Conservation (phyloP, 2,113 vertebrate genomes). For the Rhinogobius similis region DNA sequence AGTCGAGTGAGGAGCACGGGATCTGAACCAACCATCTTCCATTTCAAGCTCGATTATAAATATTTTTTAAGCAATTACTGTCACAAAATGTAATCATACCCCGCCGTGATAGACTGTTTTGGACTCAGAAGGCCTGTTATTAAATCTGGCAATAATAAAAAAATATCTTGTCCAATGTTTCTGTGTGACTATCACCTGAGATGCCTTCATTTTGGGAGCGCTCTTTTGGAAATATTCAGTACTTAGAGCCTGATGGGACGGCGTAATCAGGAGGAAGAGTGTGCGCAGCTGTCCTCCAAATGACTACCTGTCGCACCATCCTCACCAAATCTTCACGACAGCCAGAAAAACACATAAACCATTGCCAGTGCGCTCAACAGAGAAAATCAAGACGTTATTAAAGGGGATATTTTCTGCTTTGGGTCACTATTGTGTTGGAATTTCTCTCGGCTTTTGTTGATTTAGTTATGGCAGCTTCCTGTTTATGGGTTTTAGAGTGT, state of each 20-base stretch:
- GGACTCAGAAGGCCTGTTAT: neutral
- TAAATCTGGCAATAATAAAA: neutral
- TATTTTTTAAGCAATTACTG: neutral
- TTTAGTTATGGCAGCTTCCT: no score
- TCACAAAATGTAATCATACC: neutral
- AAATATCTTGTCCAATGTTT: neutral
- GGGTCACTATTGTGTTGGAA: neutral
- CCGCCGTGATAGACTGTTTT: neutral
- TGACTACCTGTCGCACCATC: slow-evolving; percentile 41
- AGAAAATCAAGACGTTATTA: neutral
- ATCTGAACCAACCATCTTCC: neutral
- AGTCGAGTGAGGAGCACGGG: no score
- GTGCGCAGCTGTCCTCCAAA: slow-evolving; percentile 47
- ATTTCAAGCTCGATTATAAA: neutral
- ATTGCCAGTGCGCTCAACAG: neutral
- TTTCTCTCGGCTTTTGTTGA: no score
- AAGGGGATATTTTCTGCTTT: neutral
- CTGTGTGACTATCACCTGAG: neutral
- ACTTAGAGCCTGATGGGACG: slow-evolving; percentile 3
- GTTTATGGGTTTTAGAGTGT: no score
- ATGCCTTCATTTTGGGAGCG: neutral
- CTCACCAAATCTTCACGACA: slow-evolving; percentile 28
- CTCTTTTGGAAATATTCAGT: slow-evolving; percentile 1
- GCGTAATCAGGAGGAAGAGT: slow-evolving; percentile 30
- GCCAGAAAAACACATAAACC: slow-evolving; percentile 16